Evolutionary conservation across 2,113 vertebrate species (phyloP), one percentile per base, ranked within the genome.

Genomic region (Cheirogaleus medius): DNA sequence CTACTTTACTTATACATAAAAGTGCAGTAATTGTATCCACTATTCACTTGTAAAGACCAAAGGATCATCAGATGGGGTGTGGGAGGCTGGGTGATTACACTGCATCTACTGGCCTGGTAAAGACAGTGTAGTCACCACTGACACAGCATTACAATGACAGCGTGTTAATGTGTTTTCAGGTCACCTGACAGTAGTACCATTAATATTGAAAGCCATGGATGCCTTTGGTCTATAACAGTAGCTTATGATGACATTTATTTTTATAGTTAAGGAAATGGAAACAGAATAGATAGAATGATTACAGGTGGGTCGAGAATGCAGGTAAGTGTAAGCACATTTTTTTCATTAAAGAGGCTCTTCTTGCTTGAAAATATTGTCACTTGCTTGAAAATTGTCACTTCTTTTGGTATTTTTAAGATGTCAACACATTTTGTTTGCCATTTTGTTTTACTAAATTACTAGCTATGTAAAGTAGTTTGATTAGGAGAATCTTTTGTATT

Each of bases 251-350:
- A 25, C 12, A n/a, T 32, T 86, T 83, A 56, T 39, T 96, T 85
- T 73, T 94, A 64, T 83, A 69, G 49, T 78, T 93, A 95, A 90
- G 76, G 81, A 92, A 91, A 76, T 83, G 73, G 86, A 80, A 42
- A 34, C 66, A 88, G 78, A 95, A 20, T 68, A 77, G 91, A 23
- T 91, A 81, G 60, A 64, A 58, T 64, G 47, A 37, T n/a, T 32
- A 39, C 21, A 32, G 42, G 68, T 63, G 44, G 58, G 44, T 39
- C 49, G 37, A 87, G 49, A 56, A 25, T 54, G 12, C 25, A 84
- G 80, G n/a, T 93, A 83, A 90, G 78, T 91, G n/a, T 77, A 82
- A 87, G 60, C 47, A 37, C 8, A 23, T 68, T 13, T 23, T 63
- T 85, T 71, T 68, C 54, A 68, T 71, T 6, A 78, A 87, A 87